phyloP scores from a whole-genome alignment of 1,140 invertebrate genomes.

The Zaprionus nigranus region DNA sequence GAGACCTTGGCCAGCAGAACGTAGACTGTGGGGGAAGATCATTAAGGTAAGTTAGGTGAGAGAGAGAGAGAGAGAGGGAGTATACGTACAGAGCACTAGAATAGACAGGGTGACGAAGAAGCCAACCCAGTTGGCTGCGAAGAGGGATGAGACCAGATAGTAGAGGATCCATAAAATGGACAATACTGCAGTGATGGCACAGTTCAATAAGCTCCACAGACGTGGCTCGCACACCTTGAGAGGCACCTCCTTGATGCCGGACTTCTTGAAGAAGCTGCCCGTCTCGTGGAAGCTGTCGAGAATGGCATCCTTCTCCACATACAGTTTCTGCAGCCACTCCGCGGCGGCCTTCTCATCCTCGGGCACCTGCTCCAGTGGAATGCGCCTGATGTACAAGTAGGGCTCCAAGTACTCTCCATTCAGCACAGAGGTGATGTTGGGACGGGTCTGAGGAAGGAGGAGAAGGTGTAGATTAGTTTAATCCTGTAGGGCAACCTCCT shows the following conservation, averaged over 20 bases:
- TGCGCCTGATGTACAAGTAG: conserved; percentile 92
- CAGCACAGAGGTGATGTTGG: conserved; percentile 92
- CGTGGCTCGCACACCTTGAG: conserved; percentile 87
- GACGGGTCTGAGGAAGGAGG: conserved; percentile 76
- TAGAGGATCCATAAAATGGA: conserved; percentile 89
- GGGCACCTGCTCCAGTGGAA: conserved; percentile 92
- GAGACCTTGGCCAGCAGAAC: conserved; percentile 91
- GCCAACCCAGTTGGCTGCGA: conserved; percentile 89
- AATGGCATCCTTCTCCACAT: conserved; percentile 89
- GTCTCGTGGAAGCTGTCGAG: conserved; percentile 92
- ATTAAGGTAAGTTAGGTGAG: neutral
- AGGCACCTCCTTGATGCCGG: conserved; percentile 88
- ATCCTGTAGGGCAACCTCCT: neutral
- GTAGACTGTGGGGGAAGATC: conserved; percentile 87
- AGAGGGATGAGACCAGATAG: conserved; percentile 88
- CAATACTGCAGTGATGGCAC: conserved; percentile 88
- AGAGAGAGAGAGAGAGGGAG: neutral
- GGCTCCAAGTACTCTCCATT: conserved; percentile 90
- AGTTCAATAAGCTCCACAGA: conserved; percentile 89
- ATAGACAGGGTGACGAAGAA: conserved; percentile 88
- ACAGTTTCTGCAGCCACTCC: conserved; percentile 91
- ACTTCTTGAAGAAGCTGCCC: conserved; percentile 92
- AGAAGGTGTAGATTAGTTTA: neutral
- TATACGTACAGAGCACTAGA: conserved; percentile 89
- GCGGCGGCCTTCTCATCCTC: conserved; percentile 91